Base-by-base conservation (phyloP, 2,797 vertebrate species). In the Malacoraja senta region DNA sequence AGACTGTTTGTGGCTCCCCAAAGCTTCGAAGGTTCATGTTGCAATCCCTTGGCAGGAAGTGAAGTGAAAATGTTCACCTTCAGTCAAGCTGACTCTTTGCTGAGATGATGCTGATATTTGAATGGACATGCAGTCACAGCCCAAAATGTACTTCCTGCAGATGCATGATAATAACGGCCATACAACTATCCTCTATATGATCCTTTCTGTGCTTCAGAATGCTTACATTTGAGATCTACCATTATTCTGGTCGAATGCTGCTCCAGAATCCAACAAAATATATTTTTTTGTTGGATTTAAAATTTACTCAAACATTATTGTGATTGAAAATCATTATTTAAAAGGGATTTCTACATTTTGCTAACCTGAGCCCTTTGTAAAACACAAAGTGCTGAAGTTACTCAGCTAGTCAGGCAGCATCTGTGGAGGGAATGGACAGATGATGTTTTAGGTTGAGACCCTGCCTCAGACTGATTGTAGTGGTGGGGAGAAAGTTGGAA, bases 1-100 rank as follows among this genome's bases (percentile, higher is more conserved):
- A 53, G 68, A 12, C 68, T 91, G 90, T n/a, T 92, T 29, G 38
- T 76, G 38, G 38, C 38, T 92, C 3, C 65, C 10, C 63, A 71
- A 71, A 21, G 65, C 38, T 68, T 92, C 90, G 26, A 21, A 53
- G 71, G 74, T 92, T 92, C 17, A 92, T 74, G 44, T 92, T 72
- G 38, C 68, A 92, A 10, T 38, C 32, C 8, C 90, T 92, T 76
- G 90, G 90, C 90, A 74, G 71, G 90, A 74, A 92, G 10, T 92
- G 38, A 92, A 92, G 53, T 74, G 29, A 92, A 74, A 92, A 10
- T 74, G 71, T 92, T 92, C 13, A 12, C 71, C 29, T 68, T n/a
- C 44, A 72, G 88, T 71, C 35, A 72, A 72, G 32, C 35, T 91
- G 88, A 72, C 35, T 72, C 38, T 38, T 74, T 44, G 35, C 90